Percentiles rank a stretch among this genome's conserved stretches.
These are phyloP conservation scores for Psophia crepitans DNA, from an alignment of 2,113 vertebrate species.

Conservation along the genomic window DNA sequence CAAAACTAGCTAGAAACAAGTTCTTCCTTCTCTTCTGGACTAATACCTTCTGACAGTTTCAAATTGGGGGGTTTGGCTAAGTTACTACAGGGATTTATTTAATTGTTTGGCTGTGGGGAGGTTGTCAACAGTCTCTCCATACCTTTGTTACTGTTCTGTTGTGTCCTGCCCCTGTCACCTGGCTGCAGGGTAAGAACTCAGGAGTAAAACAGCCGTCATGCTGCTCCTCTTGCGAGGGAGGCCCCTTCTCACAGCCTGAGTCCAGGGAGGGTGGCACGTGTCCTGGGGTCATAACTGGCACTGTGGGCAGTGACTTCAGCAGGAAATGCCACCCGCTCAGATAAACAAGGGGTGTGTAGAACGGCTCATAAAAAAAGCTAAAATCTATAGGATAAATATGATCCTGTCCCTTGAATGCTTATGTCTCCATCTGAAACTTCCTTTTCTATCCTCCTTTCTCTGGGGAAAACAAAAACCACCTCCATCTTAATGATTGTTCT, in stretches of 20 bases:
- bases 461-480: not conserved
- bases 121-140: not conserved
- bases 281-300: not conserved
- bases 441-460: not conserved
- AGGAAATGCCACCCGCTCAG: not conserved
- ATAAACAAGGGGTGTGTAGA: not conserved
- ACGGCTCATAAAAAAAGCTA: not conserved
- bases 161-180: not conserved
- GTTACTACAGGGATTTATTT: not conserved
- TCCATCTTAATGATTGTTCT: not conserved
- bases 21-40: not conserved
- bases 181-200: not conserved
- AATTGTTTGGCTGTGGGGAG: not conserved
- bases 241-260: rapidly evolving
- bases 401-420: not conserved
- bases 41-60: not conserved
- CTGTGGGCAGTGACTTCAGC: not conserved
- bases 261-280: not conserved
- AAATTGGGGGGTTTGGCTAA: not conserved
- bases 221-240: not conserved
- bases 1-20: not conserved
- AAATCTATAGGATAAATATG: not conserved
- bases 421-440: not conserved
- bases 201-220: not conserved
- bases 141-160: not conserved